Base-by-base conservation (phyloP, 2,797 vertebrate species). In the Vireo griseus region DNA sequence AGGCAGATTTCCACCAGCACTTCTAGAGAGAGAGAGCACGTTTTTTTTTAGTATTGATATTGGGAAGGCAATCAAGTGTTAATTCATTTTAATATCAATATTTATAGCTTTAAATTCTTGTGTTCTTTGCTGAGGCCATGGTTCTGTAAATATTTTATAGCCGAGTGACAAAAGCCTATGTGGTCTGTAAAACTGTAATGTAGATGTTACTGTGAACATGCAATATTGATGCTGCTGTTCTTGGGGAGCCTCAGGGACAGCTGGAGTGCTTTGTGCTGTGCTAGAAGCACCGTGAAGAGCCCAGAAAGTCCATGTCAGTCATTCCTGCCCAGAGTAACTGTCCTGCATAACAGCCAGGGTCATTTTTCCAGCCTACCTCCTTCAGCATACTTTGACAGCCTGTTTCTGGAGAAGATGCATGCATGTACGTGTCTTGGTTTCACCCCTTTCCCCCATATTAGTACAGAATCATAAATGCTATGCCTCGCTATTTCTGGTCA, bases 131-230 rank as follows among this genome's bases (percentile, higher is more conserved):
- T 85, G 93, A 94, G 87, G 82, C 69, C 28, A 0, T 47, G 47
- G 28, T 75, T 71, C 62, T 62, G 66, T 95, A 89, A 91, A 72
- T 94, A 85, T 86, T 94, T 92, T 68, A 92, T 85, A 92, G 62
- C 16, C 66, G 54, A 78, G 44, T 61, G 88, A 84, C 62, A 47
- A 62, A 68, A 80, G 52, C 68, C 71, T 25, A 2, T 28, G 42
- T 6, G 5, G 77, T 58, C 50, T 61, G 24, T 76, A 76, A 52
- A 77, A 77, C 55, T 44, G 55, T 87, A 82, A 75, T 6, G 2
- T 50, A 66, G 78, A 48, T 90, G 71, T 87, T 82, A 47, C 35
- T 0, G 0, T 44, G 67, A 73, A 19, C 85, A 45, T 16, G 3
- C 59, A 62, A 24, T 91, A 82, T 58, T 87, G 67, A 58, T 91